A percentile compares a stretch with the other conserved stretches of the same genome.
Conservation (phyloP, 2,888 invertebrate genomes). For the Patella ulyssiponensis region DNA sequence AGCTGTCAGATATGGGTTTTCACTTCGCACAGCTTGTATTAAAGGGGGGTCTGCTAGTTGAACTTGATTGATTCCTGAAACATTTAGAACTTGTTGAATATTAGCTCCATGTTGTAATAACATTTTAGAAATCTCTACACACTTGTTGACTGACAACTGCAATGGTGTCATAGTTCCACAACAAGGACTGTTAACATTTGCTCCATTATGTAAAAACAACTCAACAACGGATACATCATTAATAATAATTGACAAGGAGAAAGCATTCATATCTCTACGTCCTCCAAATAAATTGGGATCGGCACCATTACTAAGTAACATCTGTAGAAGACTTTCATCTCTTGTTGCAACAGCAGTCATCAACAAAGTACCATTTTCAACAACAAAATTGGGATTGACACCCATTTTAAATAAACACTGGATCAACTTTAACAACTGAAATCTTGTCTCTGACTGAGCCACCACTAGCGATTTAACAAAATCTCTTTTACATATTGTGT, state of each 20-base stretch:
- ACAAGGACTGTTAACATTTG: constrained; percentile 43
- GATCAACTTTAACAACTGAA: constrained; percentile 31
- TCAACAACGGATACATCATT: constrained; percentile 46
- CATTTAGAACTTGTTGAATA: constrained; percentile 41
- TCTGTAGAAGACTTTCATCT: constrained; percentile 39
- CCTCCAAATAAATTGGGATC: constrained; percentile 40
- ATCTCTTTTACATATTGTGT: neutral
- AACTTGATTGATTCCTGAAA: constrained; percentile 34
- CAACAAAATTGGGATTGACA: constrained; percentile 28
- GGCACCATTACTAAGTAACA: constrained; percentile 47
- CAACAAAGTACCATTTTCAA: constrained; percentile 38
- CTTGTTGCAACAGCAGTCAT: constrained; percentile 44
- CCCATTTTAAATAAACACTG: constrained; percentile 36
- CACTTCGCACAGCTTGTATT: constrained; percentile 43
- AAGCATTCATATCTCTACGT: constrained; percentile 42
- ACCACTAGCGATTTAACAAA: constrained; percentile 7
- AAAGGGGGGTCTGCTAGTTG: constrained; percentile 40
- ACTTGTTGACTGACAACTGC: constrained; percentile 49
- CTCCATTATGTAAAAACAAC: constrained; percentile 43
- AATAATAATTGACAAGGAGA: constrained; percentile 46
- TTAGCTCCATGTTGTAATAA: constrained; percentile 49
- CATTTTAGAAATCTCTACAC: constrained; percentile 42
- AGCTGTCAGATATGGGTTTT: constrained; percentile 41
- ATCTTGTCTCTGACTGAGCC: constrained; percentile 20
- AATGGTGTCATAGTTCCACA: constrained; percentile 45